Percentiles rank a stretch among this genome's conserved stretches.
Conservation (phyloP, 2,888 invertebrate genomes). For the Tetragnatha montana region DNA sequence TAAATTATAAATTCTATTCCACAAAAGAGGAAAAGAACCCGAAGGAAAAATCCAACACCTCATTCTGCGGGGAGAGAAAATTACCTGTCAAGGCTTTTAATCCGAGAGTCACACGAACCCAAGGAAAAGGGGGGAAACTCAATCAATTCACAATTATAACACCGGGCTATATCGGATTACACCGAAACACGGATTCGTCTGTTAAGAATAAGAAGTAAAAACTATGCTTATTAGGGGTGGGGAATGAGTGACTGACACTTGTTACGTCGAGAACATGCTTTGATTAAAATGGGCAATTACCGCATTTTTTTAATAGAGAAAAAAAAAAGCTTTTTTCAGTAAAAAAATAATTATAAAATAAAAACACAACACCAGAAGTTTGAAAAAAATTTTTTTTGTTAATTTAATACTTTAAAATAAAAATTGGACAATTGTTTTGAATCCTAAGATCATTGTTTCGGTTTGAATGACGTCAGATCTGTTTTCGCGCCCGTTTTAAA, state of each 20-base stretch:
- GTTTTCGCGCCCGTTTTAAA: too few relatives aligned
- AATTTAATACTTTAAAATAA: too few relatives aligned
- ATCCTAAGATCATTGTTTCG: too few relatives aligned
- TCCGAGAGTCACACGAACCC: not conserved
- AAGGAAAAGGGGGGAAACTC: not conserved
- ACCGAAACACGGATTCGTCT: not conserved
- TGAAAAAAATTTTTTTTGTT: too few relatives aligned
- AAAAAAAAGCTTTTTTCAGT: too few relatives aligned
- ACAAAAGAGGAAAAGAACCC: not conserved
- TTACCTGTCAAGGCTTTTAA: not conserved
- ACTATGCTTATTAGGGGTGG: not conserved
- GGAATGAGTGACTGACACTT: not conserved
- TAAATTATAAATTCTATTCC: not conserved
- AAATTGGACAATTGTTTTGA: too few relatives aligned
- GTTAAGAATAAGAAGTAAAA: not conserved
- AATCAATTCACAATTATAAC: not conserved
- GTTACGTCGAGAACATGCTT: not conserved
- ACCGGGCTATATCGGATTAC: not conserved
- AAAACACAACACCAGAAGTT: too few relatives aligned
- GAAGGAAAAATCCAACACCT: not conserved
- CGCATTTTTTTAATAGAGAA: too few relatives aligned
- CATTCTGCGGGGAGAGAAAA: not conserved
- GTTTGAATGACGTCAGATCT: too few relatives aligned
- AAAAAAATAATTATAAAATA: too few relatives aligned
- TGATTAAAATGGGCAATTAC: too few relatives aligned